Conservation (phyloP, 2,888 invertebrate genomes). For the Metellina segmentata region DNA sequence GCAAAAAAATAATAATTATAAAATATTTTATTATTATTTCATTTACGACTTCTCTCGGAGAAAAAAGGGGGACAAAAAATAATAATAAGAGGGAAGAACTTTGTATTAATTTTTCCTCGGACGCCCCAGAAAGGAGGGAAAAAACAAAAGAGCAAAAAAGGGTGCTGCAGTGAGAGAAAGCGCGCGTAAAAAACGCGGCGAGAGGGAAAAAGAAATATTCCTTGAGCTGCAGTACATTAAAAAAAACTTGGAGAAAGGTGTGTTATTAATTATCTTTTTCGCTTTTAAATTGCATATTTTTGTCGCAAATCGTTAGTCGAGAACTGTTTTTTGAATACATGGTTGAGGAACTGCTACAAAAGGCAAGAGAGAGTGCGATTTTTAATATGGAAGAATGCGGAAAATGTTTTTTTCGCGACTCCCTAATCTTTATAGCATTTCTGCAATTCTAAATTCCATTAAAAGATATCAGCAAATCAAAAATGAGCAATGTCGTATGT, state of each 20-base stretch:
- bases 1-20: slow-evolving; percentile 53
- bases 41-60: slow-evolving; percentile 65
- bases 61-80: slow-evolving; percentile 23
- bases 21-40: slow-evolving; percentile 74
- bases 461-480: slow-evolving; percentile 58
- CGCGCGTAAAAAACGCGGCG: slow-evolving; percentile 5
- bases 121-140: slow-evolving; percentile 40
- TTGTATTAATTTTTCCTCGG: slow-evolving; percentile 73
- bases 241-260: slow-evolving; percentile 68
- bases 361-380: slow-evolving; percentile 38
- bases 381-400: slow-evolving; percentile 54
- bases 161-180: background rate
- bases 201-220: slow-evolving; percentile 29
- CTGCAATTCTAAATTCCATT: slow-evolving; percentile 63
- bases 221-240: slow-evolving; percentile 60
- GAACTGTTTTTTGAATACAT: slow-evolving; percentile 73
- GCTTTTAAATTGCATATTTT: slow-evolving; percentile 74
- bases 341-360: slow-evolving; percentile 47
- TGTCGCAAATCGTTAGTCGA: slow-evolving; percentile 72
- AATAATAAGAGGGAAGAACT: slow-evolving; percentile 42
- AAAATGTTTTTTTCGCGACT: slow-evolving; percentile 36
- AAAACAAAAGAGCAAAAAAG: slow-evolving; percentile 33
- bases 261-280: slow-evolving; percentile 76
- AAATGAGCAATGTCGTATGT: slow-evolving; percentile 61
- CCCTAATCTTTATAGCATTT: slow-evolving; percentile 58